Percentiles rank a stretch among this genome's conserved stretches.
phyloP scores from a whole-genome alignment of 1,140 invertebrate genomes.

The Temnothorax longispinosus region DNA sequence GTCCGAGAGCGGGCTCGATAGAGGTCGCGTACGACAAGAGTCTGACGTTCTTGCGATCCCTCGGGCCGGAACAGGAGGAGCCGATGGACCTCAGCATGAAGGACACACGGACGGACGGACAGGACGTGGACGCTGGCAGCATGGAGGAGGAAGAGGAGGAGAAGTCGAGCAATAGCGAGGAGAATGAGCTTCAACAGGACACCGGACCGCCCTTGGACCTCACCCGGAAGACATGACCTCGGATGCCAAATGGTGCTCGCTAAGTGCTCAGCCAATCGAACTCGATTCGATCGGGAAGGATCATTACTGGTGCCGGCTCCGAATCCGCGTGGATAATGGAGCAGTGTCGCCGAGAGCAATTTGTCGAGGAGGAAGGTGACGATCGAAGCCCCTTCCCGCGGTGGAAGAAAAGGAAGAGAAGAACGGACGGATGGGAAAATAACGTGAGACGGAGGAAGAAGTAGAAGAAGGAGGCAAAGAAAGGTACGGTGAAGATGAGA shows the following conservation, averaged over 20 bases:
- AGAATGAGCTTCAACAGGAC: conserved; percentile 71
- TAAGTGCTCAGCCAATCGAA: conserved; percentile 58
- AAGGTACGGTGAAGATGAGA: not conserved
- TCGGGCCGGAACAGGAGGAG: conserved; percentile 87
- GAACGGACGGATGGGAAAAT: not conserved
- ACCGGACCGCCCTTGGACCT: conserved; percentile 89
- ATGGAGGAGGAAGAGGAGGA: conserved; percentile 71
- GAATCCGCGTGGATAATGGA: not conserved
- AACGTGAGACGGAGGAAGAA: not conserved
- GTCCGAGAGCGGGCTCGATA: conserved; percentile 48
- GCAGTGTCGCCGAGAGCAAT: conserved; percentile 10
- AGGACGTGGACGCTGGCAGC: conserved; percentile 54
- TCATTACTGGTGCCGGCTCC: not conserved
- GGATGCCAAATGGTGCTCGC: conserved; percentile 46
- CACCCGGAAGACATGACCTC: conserved; percentile 87
- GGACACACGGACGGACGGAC: conserved; percentile 85
- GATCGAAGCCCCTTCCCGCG: not conserved
- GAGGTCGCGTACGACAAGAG: conserved; percentile 78
- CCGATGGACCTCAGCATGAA: conserved; percentile 93
- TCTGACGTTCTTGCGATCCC: conserved; percentile 79
- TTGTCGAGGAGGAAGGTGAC: not conserved
- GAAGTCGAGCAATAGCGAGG: conserved; percentile 81
- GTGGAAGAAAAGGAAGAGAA: not conserved
- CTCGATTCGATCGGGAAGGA: conserved; percentile 26
- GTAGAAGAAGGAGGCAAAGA: not conserved